These are phyloP conservation scores for Burhinus bistriatus DNA, from an alignment of 2,113 vertebrate genomes.

Conservation along the genomic window DNA sequence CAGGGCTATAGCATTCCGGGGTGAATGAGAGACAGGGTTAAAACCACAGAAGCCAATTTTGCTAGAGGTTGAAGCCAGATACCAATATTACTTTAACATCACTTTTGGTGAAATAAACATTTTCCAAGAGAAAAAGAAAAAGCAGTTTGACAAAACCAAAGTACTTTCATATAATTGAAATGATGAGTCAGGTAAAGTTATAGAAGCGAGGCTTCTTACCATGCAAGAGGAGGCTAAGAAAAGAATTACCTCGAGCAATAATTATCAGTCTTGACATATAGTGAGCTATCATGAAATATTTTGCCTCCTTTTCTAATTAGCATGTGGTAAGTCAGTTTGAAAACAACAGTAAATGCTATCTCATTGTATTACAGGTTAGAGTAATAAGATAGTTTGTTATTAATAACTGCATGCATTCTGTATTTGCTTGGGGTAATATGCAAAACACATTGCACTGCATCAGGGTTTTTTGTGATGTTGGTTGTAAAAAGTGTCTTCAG, in stretches of 20 bases:
- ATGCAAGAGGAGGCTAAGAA: neutral
- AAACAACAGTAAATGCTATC: neutral
- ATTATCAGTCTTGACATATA: neutral
- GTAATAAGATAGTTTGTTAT: neutral
- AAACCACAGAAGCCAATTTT: neutral
- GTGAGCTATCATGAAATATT: neutral
- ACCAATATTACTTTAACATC: neutral
- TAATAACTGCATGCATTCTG: neutral
- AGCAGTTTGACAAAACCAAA: neutral
- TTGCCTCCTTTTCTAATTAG: neutral
- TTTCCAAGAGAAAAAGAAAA: neutral
- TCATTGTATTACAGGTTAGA: neutral
- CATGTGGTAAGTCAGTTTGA: neutral
- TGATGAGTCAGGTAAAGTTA: neutral
- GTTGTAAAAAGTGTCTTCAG: neutral
- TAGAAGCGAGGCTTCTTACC: neutral
- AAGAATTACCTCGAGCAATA: neutral
- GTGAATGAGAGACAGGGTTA: neutral
- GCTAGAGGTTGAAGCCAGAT: neutral
- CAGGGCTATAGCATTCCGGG: neutral
- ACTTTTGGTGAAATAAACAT: neutral
- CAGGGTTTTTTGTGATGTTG: neutral
- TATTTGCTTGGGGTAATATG: neutral
- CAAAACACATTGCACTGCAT: neutral
- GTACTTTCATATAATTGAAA: neutral